Conservation (phyloP, 2,888 invertebrate genomes). For the Spilosoma lubricipeda region DNA sequence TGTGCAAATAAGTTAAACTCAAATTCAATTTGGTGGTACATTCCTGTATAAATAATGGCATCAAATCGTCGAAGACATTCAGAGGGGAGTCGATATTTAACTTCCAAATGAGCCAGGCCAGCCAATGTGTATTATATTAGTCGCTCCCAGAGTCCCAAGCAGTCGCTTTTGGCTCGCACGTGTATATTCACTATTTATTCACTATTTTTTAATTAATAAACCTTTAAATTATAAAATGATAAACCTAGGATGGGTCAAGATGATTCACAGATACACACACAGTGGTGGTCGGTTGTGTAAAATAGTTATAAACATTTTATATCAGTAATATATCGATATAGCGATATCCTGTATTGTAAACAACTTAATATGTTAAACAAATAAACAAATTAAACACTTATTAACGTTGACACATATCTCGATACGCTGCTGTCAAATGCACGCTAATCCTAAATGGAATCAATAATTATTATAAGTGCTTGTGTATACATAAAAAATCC, state of each 20-base stretch:
- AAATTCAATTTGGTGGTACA: not conserved
- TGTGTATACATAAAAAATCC: not conserved
- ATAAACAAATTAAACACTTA: not conserved
- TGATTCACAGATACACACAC: not conserved
- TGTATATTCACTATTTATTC: not conserved
- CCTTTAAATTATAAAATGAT: not conserved
- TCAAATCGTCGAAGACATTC: not conserved
- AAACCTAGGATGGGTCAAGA: too few species aligned
- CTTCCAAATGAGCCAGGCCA: constrained; percentile 2
- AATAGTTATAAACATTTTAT: not conserved
- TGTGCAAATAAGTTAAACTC: not conserved
- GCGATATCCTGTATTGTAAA: not conserved
- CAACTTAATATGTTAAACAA: not conserved
- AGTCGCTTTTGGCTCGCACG: not conserved
- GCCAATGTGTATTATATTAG: not conserved
- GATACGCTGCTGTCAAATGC: not conserved
- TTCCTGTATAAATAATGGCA: not conserved
- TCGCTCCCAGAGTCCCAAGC: not conserved
- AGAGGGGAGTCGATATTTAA: not conserved
- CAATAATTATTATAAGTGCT: not conserved
- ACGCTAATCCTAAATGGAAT: not conserved
- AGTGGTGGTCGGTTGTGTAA: not conserved
- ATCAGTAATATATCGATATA: not conserved
- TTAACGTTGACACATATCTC: constrained; percentile 12
- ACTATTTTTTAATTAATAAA: not conserved